phyloP scores from a whole-genome alignment of 2,888 invertebrate species.

The Metallyticus violacea region DNA sequence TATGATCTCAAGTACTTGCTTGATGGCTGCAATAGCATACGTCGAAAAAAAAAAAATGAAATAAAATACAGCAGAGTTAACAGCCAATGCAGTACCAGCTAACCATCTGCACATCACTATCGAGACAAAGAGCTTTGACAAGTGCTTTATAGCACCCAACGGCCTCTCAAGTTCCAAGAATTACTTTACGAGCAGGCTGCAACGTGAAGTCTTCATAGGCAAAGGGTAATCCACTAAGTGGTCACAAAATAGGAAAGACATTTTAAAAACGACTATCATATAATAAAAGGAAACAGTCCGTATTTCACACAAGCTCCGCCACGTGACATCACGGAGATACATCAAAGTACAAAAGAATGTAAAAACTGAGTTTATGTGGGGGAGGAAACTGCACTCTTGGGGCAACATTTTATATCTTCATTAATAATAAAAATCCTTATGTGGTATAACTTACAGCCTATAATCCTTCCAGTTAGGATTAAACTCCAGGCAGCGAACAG shows the following conservation, averaged over 20 bases:
- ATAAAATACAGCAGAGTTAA: not conserved
- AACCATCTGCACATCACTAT: not conserved
- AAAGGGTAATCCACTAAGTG: not conserved
- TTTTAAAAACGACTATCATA: not conserved
- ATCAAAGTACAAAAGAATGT: not conserved
- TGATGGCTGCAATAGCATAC: too few species aligned
- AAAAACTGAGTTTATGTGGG: not conserved
- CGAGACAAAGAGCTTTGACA: not conserved
- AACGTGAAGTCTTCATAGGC: not conserved
- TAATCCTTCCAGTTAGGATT: not conserved
- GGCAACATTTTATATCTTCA: not conserved
- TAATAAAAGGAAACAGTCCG: not conserved
- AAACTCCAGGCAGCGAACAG: not conserved
- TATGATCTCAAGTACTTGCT: not conserved
- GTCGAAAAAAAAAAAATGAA: too few species aligned
- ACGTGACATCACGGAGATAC: not conserved
- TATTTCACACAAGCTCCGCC: not conserved
- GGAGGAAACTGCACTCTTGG: not conserved
- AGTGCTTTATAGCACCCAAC: not conserved
- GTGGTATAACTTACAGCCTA: not conserved
- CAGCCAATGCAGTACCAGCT: not conserved
- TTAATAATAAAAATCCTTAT: slow-evolving; percentile 8
- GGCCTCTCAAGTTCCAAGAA: not conserved
- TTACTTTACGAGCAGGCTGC: not conserved
- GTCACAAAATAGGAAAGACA: not conserved